phyloP scores from a whole-genome alignment of 2,113 vertebrate genomes.

The Bufo bufo region DNA sequence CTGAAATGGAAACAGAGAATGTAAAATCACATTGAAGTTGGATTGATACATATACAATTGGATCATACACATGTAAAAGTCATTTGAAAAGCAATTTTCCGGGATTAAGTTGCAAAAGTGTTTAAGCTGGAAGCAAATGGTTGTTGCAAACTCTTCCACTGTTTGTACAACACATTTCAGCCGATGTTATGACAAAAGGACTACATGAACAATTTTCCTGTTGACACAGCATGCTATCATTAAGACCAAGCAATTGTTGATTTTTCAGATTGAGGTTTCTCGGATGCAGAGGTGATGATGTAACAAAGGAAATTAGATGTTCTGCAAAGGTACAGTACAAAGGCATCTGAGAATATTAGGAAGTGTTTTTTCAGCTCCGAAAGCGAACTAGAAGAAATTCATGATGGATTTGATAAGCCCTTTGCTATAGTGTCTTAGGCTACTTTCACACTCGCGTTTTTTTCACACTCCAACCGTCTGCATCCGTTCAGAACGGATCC shows the following conservation, averaged over 20 bases:
- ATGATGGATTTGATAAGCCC: not conserved
- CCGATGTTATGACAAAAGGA: constrained; percentile 28
- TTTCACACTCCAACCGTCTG: no score
- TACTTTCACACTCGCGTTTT: no score
- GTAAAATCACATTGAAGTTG: constrained; percentile 12
- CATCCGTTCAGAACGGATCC: no score
- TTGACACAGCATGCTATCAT: constrained; percentile 47
- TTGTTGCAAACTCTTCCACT: constrained; percentile 1
- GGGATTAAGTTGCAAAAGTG: constrained; percentile 30
- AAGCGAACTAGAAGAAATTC: not conserved
- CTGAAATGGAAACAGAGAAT: constrained; percentile 11
- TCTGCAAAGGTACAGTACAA: not conserved
- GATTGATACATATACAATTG: not conserved
- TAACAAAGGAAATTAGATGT: not conserved
- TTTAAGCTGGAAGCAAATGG: constrained; percentile 31
- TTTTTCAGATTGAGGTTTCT: not conserved
- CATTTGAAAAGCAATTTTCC: constrained; percentile 25
- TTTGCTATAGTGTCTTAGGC: not conserved
- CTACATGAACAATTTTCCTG: constrained; percentile 27
- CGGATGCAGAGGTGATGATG: constrained; percentile 6
- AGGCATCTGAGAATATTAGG: not conserved
- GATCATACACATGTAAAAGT: constrained; percentile 32
- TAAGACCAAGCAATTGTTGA: not conserved
- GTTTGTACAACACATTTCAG: constrained; percentile 44
- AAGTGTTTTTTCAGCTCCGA: not conserved